phyloP scores from a whole-genome alignment of 2,888 invertebrate species.

The Xestia c-nigrum region DNA sequence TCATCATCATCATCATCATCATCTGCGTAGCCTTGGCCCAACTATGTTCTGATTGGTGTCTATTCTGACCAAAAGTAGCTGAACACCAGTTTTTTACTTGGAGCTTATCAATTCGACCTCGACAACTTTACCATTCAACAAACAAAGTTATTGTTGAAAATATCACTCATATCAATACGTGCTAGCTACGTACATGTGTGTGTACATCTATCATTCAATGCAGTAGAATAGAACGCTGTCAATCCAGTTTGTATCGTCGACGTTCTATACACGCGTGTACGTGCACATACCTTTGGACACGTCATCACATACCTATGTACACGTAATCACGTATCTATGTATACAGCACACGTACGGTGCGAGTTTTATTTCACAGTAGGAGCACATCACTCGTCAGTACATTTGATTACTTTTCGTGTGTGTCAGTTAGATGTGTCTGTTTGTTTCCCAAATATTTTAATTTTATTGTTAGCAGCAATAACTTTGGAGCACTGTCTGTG shows the following conservation, averaged over 20 bases:
- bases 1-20: not conserved
- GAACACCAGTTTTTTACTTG: not conserved
- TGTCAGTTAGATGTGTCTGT: not conserved
- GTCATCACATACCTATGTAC: not conserved
- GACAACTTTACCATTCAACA: not conserved
- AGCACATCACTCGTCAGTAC: constrained; percentile 6
- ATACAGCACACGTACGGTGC: not conserved
- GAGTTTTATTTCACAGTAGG: constrained; percentile 23
- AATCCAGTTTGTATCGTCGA: not conserved
- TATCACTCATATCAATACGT: not conserved
- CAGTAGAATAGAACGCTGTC: constrained; percentile 1
- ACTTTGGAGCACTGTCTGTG: not conserved
- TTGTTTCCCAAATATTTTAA: no score
- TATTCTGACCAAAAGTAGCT: not conserved
- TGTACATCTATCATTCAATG: constrained; percentile 17
- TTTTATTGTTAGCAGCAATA: not conserved
- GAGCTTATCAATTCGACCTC: no score
- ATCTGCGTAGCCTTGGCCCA: not conserved
- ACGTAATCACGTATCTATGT: not conserved
- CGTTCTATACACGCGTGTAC: not conserved
- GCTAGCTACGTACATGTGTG: not conserved
- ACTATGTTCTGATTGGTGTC: not conserved
- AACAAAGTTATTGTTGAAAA: not conserved
- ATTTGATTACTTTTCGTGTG: constrained; percentile 17
- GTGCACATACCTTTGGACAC: not conserved